These are phyloP conservation scores for Circaetus cinerascens DNA, from an alignment of 2,113 vertebrate genomes.

Conservation along the genomic window DNA sequence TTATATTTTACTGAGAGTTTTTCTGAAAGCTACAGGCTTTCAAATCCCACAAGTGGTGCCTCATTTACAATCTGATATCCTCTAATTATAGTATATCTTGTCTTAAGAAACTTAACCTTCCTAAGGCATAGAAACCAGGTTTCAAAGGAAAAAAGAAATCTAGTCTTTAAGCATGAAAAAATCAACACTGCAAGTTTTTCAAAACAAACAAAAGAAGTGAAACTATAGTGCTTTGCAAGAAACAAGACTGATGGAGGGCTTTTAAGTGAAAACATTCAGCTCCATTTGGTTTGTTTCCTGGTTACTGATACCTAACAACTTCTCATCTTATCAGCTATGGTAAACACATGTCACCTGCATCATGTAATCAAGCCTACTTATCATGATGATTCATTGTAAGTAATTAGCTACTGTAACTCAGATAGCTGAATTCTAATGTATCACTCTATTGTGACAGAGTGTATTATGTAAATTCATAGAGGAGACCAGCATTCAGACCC, in stretches of 20 bases:
- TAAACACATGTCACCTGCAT: neutral
- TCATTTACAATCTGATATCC: neutral
- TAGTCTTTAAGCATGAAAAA: neutral
- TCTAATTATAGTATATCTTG: neutral
- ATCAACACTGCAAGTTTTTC: neutral
- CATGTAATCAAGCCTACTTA: neutral
- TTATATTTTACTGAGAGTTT: neutral
- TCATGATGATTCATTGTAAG: neutral
- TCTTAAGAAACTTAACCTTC: slow-evolving; percentile 6
- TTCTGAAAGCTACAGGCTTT: slow-evolving; percentile 11
- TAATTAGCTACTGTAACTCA: neutral
- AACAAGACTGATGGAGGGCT: neutral
- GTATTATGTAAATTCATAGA: neutral
- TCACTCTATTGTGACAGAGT: neutral
- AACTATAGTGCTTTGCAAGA: neutral
- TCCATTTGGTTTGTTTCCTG: neutral
- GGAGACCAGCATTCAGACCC: neutral
- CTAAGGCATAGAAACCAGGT: neutral
- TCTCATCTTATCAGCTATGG: neutral
- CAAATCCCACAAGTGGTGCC: slow-evolving; percentile 14
- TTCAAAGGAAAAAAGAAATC: neutral
- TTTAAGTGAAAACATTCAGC: neutral
- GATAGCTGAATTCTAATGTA: neutral
- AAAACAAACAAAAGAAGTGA: neutral
- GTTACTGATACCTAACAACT: neutral